phyloP scores from a whole-genome alignment of 2,797 vertebrate species.

The Acanthurus leucopareius region DNA sequence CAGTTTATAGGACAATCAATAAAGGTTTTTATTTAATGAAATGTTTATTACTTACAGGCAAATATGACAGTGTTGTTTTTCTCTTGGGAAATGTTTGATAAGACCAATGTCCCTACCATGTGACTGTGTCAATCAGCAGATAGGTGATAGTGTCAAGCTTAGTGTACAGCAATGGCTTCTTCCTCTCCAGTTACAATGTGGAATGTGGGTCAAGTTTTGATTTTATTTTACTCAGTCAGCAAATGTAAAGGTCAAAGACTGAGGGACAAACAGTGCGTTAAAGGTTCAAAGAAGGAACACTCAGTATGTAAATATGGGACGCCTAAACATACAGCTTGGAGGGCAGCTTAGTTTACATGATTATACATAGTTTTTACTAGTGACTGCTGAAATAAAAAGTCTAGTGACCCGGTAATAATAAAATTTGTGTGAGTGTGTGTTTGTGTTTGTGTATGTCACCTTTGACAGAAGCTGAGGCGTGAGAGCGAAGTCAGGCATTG shows the following conservation, averaged over 20 bases:
- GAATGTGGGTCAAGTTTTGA: background rate
- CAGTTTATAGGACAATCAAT: background rate
- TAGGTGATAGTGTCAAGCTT: background rate
- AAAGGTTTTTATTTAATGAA: background rate
- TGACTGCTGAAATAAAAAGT: background rate
- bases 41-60: background rate
- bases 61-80: background rate
- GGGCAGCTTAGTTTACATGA: background rate
- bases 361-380: background rate
- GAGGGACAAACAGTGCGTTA: background rate
- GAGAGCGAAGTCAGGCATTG: constrained; percentile 2
- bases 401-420: background rate
- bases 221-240: background rate
- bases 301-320: background rate
- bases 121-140: constrained; percentile 6
- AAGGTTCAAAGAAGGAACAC: background rate
- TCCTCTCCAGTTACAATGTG: background rate
- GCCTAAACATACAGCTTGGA: background rate
- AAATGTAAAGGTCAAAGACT: background rate
- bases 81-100: background rate
- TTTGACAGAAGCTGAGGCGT: background rate
- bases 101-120: background rate
- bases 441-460: too few species aligned
- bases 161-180: constrained; percentile 6
- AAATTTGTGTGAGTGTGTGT: background rate